Evolutionary conservation across 2,797 vertebrate species (phyloP).

Genomic region (Hoplostethus mediterraneus): DNA sequence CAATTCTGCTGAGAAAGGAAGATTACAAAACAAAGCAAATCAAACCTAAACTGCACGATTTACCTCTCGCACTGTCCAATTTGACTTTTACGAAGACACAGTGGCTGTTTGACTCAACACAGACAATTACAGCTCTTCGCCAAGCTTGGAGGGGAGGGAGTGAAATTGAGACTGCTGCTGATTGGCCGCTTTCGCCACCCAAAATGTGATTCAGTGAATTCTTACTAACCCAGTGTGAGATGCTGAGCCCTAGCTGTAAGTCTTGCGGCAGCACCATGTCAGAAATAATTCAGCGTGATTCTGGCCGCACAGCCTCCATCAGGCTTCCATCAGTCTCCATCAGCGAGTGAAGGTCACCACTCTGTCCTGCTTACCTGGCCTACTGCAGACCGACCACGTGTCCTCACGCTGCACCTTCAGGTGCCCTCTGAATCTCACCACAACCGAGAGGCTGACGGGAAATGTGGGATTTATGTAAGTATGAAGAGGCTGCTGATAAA

Average conservation of each 20-base stretch:
- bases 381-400: conserved; percentile 46
- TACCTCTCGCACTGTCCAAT: no score
- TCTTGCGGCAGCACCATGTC: conserved; percentile 38
- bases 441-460: conserved; percentile 1
- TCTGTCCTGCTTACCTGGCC: conserved; percentile 58
- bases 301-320: conserved; percentile 50
- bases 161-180: not conserved
- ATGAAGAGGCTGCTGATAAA: not conserved
- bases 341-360: conserved; percentile 73
- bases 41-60: conserved; percentile 40
- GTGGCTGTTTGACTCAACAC: conserved; percentile 34
- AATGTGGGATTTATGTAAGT: not conserved
- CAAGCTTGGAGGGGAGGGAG: not conserved
- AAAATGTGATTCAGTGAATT: conserved; percentile 28
- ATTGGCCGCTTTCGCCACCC: conserved; percentile 51
- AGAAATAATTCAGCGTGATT: conserved; percentile 57
- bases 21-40: conserved; percentile 78
- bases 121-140: conserved; percentile 40
- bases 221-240: conserved; percentile 32
- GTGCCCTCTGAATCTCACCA: conserved; percentile 22
- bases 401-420: conserved; percentile 38
- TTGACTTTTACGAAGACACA: conserved; percentile 12
- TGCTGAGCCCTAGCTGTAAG: conserved; percentile 27
- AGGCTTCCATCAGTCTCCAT: conserved; percentile 58
- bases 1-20: conserved; percentile 74